phyloP scores from a whole-genome alignment of 2,888 invertebrate genomes.

The Merodon equestris region DNA sequence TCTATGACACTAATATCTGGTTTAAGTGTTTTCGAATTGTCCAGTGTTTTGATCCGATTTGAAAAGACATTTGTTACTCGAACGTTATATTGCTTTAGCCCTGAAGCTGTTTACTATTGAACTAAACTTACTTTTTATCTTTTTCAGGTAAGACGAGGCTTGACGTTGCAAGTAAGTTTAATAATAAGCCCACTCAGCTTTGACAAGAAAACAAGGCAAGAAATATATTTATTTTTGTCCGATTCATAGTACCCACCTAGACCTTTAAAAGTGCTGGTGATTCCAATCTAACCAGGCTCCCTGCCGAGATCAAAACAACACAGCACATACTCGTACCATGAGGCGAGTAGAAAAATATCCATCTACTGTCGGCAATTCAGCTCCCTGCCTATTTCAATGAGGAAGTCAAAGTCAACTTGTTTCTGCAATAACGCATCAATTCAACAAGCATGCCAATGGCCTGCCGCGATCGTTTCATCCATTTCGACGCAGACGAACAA shows the following conservation, averaged over 20 bases:
- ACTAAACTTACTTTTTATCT: constrained; percentile 12
- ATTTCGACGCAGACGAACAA: constrained; percentile 59
- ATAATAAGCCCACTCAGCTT: neutral
- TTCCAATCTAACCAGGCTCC: too few species aligned
- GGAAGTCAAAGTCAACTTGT: constrained; percentile 58
- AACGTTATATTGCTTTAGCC: constrained; percentile 3
- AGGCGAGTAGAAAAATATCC: too few species aligned
- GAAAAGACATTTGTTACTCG: constrained; percentile 13
- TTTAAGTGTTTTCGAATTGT: constrained; percentile 3
- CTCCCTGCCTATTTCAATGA: constrained; percentile 30
- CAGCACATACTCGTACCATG: too few species aligned
- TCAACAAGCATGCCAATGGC: constrained; percentile 52
- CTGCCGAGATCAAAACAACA: too few species aligned
- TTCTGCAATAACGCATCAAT: constrained; percentile 64
- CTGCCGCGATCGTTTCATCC: constrained; percentile 59
- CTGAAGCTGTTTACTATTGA: constrained; percentile 2
- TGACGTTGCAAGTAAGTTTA: constrained; percentile 1
- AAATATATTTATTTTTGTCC: neutral
- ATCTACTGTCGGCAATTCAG: too few species aligned
- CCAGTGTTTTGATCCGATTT: constrained; percentile 23
- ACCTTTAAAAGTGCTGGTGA: too few species aligned
- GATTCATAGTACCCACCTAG: too few species aligned
- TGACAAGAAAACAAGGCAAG: neutral
- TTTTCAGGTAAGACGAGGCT: constrained; percentile 23
- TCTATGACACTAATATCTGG: constrained; percentile 1